phyloP scores from a whole-genome alignment of 2,113 vertebrate genomes.

The Erinaceus europaeus region DNA sequence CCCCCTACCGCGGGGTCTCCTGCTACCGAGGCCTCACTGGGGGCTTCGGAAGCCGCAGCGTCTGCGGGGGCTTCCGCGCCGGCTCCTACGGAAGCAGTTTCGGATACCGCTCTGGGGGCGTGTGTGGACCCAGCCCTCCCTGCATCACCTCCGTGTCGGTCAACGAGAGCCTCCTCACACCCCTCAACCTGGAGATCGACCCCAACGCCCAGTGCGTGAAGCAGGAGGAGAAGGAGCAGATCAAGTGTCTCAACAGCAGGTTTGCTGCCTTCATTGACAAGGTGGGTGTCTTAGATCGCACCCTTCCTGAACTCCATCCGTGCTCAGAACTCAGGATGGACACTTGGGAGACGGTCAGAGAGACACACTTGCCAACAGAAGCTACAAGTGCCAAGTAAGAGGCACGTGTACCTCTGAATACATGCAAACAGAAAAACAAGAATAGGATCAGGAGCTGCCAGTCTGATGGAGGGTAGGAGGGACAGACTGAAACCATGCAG shows the following conservation, averaged over 20 bases:
- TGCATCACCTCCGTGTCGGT: slow-evolving; percentile 70
- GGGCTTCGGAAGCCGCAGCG: slow-evolving; percentile 80
- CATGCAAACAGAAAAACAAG: neutral
- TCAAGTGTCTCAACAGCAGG: slow-evolving; percentile 86
- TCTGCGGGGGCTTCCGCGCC: slow-evolving; percentile 57
- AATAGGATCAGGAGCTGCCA: neutral
- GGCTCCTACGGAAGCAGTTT: slow-evolving; percentile 46
- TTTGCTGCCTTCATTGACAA: slow-evolving; percentile 88
- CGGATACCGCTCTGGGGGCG: slow-evolving; percentile 40
- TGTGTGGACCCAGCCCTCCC: slow-evolving; percentile 34
- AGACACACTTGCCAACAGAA: neutral
- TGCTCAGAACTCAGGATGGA: neutral
- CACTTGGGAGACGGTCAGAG: neutral
- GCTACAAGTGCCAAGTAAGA: neutral
- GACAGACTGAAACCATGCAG: neutral
- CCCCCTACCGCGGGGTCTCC: slow-evolving; percentile 68
- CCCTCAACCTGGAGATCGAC: slow-evolving; percentile 93
- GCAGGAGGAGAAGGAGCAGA: slow-evolving; percentile 87
- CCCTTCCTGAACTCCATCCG: neutral
- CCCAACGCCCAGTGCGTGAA: slow-evolving; percentile 81
- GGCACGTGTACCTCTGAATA: neutral
- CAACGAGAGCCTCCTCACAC: slow-evolving; percentile 91
- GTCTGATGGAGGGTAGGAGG: neutral
- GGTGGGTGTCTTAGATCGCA: slow-evolving; percentile 71
- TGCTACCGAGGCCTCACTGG: slow-evolving; percentile 49